Evolutionary conservation across 2,888 invertebrate species (phyloP).

Genomic region (Acronicta leporina): DNA sequence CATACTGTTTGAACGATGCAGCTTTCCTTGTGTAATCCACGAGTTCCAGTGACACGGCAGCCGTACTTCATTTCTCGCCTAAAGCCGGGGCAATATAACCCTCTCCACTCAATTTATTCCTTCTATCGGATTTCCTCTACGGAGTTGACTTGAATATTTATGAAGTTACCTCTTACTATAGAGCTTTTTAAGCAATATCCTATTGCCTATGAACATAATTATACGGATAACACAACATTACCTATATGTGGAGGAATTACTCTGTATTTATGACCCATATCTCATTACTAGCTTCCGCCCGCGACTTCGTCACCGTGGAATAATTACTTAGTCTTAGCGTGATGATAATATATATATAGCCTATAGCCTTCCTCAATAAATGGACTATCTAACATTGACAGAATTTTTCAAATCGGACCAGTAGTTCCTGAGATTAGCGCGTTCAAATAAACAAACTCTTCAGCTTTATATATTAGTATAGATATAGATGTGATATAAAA

Average conservation of each 20-base stretch:
- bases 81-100: conserved; percentile 67
- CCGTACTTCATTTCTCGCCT: conserved; percentile 25
- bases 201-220: conserved; percentile 60
- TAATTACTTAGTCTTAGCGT: too few relatives aligned
- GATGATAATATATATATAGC: too few relatives aligned
- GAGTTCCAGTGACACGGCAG: neutral
- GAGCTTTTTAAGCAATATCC: conserved; percentile 70
- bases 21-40: neutral
- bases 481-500: too few relatives aligned
- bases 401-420: too few relatives aligned
- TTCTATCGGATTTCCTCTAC: conserved; percentile 74
- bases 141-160: conserved; percentile 76
- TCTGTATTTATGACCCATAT: conserved; percentile 4
- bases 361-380: too few relatives aligned
- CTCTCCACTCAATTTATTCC: conserved; percentile 74
- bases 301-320: too few relatives aligned
- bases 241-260: neutral
- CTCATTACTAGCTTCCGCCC: too few relatives aligned
- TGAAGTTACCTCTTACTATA: conserved; percentile 75
- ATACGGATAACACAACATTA: conserved; percentile 25
- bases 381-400: too few relatives aligned
- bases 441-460: too few relatives aligned
- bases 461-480: too few relatives aligned
- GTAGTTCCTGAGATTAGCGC: too few relatives aligned
- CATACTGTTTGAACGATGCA: neutral